phyloP scores from a whole-genome alignment of 1,140 invertebrate species.

The Linepithema humile region DNA sequence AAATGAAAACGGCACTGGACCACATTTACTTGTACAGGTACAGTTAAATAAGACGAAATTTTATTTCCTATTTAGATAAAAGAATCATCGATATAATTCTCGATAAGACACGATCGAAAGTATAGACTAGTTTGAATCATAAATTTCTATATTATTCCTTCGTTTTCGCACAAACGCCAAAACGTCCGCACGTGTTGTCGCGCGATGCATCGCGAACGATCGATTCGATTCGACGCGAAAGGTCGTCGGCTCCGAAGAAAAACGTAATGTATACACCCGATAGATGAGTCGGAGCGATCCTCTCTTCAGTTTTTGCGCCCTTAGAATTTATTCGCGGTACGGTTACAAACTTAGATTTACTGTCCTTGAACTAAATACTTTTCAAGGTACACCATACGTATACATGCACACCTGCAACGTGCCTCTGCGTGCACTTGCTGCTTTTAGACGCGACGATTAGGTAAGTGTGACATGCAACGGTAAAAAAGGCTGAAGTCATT shows the following conservation, averaged over 20 bases:
- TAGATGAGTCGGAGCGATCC: constrained; percentile 31
- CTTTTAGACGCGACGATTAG: constrained; percentile 64
- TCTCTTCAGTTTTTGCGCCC: constrained; percentile 57
- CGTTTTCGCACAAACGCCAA: background rate
- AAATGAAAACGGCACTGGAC: constrained; percentile 91
- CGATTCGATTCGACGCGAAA: constrained; percentile 51
- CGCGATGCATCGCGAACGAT: constrained; percentile 39
- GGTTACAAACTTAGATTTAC: constrained; percentile 70
- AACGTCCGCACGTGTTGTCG: background rate
- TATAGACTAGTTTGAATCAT: background rate
- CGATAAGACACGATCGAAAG: background rate
- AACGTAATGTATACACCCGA: background rate
- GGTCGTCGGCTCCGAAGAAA: constrained; percentile 31
- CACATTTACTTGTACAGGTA: constrained; percentile 90
- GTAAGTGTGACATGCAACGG: constrained; percentile 61
- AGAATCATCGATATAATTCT: background rate
- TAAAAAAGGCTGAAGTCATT: constrained; percentile 25
- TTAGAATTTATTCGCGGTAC: constrained; percentile 65
- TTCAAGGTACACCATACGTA: constrained; percentile 70
- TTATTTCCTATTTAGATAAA: background rate
- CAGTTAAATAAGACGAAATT: background rate
- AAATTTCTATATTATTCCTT: background rate
- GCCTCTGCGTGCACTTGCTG: constrained; percentile 59
- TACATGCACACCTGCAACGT: constrained; percentile 61
- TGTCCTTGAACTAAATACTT: constrained; percentile 76